A percentile compares a stretch with the other conserved stretches of the same genome.
phyloP scores from a whole-genome alignment of 2,113 vertebrate species.

The Thalassarche chlororhynchos region DNA sequence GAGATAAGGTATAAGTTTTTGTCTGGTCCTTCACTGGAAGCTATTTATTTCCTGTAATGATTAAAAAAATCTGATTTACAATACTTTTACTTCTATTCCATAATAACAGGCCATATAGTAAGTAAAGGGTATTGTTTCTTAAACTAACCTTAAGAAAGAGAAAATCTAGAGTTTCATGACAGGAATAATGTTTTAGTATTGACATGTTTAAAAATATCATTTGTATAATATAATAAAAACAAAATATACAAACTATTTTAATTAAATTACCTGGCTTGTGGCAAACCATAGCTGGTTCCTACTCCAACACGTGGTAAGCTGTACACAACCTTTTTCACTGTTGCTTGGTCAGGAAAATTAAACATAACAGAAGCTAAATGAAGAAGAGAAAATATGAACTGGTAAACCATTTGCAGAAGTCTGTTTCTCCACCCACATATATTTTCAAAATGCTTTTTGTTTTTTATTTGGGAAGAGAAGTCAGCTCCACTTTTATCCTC shows the following conservation, averaged over 20 bases:
- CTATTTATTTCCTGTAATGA: background rate
- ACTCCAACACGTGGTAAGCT: constrained; percentile 96
- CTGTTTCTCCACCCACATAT: background rate
- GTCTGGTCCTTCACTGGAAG: background rate
- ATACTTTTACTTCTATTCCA: background rate
- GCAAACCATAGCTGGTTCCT: constrained; percentile 97
- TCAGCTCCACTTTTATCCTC: background rate
- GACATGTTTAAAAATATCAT: background rate
- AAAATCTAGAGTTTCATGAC: background rate
- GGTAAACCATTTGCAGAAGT: constrained; percentile 5
- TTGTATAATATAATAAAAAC: background rate
- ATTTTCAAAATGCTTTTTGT: background rate
- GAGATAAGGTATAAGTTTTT: background rate
- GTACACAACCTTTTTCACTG: constrained; percentile 95
- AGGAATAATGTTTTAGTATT: background rate
- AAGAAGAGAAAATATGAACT: constrained; percentile 41
- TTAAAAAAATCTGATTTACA: background rate
- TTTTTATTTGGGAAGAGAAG: background rate
- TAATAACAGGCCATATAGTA: background rate
- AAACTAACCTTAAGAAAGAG: background rate
- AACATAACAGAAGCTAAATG: constrained; percentile 95
- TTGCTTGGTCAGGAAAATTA: constrained; percentile 98
- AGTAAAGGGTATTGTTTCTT: background rate
- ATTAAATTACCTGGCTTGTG: constrained; percentile 91
- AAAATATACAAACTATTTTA: background rate